Conservation (phyloP, 2,113 vertebrate genomes). For the Antennarius striatus region DNA sequence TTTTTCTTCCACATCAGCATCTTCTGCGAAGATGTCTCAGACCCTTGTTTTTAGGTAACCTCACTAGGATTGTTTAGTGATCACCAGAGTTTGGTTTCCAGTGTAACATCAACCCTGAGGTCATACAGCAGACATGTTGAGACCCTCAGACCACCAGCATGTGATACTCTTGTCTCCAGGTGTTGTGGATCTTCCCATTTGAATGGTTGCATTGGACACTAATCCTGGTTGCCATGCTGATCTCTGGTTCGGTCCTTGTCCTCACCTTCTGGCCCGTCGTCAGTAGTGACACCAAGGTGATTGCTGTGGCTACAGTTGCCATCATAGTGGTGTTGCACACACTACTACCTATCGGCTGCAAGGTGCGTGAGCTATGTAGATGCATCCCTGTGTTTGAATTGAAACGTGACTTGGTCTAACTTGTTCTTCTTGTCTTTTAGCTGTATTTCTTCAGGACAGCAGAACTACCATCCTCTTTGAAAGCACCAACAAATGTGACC, state of each 20-base stretch:
- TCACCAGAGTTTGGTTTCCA: background rate
- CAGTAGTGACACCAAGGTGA: constrained; percentile 78
- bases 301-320: constrained; percentile 68
- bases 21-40: too few species aligned
- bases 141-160: background rate
- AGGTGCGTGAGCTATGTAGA: constrained; percentile 67
- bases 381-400: background rate
- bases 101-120: background rate
- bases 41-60: too few species aligned
- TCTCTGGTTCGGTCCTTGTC: constrained; percentile 83
- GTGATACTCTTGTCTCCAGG: constrained; percentile 58
- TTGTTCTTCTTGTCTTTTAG: constrained; percentile 48
- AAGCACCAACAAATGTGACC: background rate
- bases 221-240: constrained; percentile 77
- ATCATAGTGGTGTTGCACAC: constrained; percentile 80
- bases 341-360: constrained; percentile 85
- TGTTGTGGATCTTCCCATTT: constrained; percentile 83
- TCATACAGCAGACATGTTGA: background rate
- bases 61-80: too few species aligned
- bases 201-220: constrained; percentile 84
- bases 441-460: constrained; percentile 77
- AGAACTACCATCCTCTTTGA: fast-evolving
- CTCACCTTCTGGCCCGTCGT: constrained; percentile 86
- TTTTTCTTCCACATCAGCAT: too few species aligned
- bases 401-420: background rate